These are phyloP conservation scores for Alcedo atthis DNA, from an alignment of 2,797 vertebrate genomes.

Conservation along the genomic window DNA sequence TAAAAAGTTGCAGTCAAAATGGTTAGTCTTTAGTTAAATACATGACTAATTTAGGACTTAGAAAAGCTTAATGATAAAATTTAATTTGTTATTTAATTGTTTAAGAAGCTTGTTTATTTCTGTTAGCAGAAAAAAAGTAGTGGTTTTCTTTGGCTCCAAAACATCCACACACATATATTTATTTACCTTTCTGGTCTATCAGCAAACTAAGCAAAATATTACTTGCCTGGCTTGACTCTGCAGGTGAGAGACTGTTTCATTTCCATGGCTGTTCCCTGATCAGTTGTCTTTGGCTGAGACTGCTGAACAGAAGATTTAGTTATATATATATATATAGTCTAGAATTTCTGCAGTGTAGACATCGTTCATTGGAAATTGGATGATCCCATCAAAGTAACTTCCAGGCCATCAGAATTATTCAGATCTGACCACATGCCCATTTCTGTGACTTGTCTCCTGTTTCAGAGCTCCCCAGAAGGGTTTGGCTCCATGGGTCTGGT, in stretches of 20 bases:
- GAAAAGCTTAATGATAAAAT: not conserved
- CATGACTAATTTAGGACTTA: not conserved
- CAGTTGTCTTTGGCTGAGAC: not conserved
- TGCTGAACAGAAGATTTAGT: not conserved
- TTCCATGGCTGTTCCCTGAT: not conserved
- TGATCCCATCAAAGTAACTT: not conserved
- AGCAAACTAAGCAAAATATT: not conserved
- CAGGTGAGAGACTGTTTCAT: not conserved
- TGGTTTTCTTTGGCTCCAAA: not conserved
- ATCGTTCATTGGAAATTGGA: not conserved
- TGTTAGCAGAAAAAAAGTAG: not conserved
- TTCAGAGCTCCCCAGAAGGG: not conserved
- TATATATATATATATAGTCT: not conserved
- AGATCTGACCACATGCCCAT: not conserved
- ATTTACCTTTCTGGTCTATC: not conserved
- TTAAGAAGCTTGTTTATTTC: not conserved
- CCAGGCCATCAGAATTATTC: not conserved
- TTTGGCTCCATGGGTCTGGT: constrained; percentile 9
- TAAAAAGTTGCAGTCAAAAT: not conserved
- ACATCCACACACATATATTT: not conserved
- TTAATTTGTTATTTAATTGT: not conserved
- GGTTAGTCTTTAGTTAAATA: not conserved
- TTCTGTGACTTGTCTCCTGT: not conserved
- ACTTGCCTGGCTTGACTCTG: not conserved
- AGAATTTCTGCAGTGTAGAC: not conserved